Evolutionary conservation across 2,797 vertebrate genomes (phyloP), one percentile per base, ranked within the genome.

Genomic region (Miichthys miiuy): DNA sequence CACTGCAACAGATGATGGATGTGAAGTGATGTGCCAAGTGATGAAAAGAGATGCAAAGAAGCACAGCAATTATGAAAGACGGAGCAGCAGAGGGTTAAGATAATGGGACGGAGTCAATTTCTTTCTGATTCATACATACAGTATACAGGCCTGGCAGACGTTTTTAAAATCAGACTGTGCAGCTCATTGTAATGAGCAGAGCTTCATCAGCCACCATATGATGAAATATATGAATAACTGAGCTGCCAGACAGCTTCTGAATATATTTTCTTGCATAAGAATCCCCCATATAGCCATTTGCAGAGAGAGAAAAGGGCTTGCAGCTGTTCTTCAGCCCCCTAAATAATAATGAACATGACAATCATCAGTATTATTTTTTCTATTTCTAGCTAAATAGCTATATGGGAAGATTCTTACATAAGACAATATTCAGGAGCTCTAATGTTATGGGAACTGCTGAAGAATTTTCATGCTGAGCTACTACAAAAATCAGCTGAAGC

Each of bases 11-110:
- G 62, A 42, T 56, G 57, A 80, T 65, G 25, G 38, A 61, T 58
- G 18, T 68, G 55, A 82, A 73, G 57, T 20, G 17, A 75, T 60
- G 46, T 68, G 66, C 38, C 61, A 75, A 72, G 55, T 64, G 47
- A 84, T 79, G 65, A 52, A 69, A 57, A 52, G 38, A 57, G 17
- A 70, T 0, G 0, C 2, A 60, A 27, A 57, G 47, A 75, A 61
- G 68, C 9, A 61, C n/a, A 48, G 25, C 66, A 41, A 51, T 5
- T 12, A 27, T 12, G 5, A 72, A 75, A 70, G 30, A 25, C 21
- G 44, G 18, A 41, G n/a, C 3, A 25, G 50, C 54, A 66, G 58
- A 50, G 27, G 9, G 2, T 20, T 38, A 18, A 75, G 46, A 73
- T 14, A 5, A 52, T 62, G 44, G 58, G 56, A 65, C 4, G 6